phyloP scores from a whole-genome alignment of 2,797 vertebrate species.

The Enteromius fasciolatus region DNA sequence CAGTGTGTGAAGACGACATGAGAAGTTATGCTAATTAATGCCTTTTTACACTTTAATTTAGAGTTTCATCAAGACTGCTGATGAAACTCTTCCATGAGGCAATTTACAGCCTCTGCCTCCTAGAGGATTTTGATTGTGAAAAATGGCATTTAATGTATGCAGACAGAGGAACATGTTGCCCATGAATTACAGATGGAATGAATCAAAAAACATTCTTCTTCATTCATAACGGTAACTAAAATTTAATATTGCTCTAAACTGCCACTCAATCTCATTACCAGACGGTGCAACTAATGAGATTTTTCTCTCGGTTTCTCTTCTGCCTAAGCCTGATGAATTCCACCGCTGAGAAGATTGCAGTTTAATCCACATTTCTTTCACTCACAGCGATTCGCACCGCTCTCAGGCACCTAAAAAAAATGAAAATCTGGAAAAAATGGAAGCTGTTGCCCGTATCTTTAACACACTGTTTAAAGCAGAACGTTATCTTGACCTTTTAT shows the following conservation, averaged over 20 bases:
- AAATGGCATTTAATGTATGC: conserved; percentile 28
- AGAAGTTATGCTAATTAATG: conserved; percentile 16
- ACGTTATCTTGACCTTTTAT: conserved; percentile 32
- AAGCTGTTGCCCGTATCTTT: background rate
- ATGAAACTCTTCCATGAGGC: background rate
- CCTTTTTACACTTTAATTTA: conserved; percentile 23
- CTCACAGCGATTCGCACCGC: background rate
- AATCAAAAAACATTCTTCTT: conserved; percentile 43
- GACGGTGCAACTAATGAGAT: conserved; percentile 62
- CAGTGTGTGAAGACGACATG: background rate
- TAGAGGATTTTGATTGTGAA: background rate
- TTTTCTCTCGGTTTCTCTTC: conserved; percentile 34
- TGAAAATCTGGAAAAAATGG: background rate
- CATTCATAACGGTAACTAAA: conserved; percentile 49
- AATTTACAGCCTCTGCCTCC: conserved; percentile 5
- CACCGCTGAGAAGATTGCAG: conserved; percentile 43
- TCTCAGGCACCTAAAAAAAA: conserved; percentile 1
- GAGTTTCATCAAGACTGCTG: conserved; percentile 17
- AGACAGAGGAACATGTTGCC: conserved; percentile 8
- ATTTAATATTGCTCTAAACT: conserved; percentile 57
- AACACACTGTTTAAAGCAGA: conserved; percentile 12
- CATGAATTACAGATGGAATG: conserved; percentile 19
- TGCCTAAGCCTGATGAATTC: conserved; percentile 49
- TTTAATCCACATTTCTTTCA: conserved; percentile 47
- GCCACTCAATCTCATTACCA: conserved; percentile 57